A percentile compares a stretch with the other conserved stretches of the same genome.
These are phyloP conservation scores for Nebria ingens DNA, from an alignment of 1,140 invertebrate genomes.

Conservation along the genomic window DNA sequence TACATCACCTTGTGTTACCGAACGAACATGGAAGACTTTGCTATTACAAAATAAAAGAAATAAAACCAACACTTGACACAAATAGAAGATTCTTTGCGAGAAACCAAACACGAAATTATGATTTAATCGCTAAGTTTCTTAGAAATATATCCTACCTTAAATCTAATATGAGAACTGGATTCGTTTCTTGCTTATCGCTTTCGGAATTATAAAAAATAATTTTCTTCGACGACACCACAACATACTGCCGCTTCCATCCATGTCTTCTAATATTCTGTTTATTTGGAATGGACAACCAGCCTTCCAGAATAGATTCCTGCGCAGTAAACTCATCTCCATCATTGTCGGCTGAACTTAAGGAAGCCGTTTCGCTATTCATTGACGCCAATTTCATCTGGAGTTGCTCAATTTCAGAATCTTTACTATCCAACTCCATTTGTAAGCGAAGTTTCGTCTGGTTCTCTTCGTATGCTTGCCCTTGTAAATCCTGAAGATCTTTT, in stretches of 20 bases:
- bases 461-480: constrained; percentile 50
- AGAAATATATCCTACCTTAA: constrained; percentile 57
- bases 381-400: constrained; percentile 70
- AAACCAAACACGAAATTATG: neutral
- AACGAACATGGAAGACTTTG: constrained; percentile 97
- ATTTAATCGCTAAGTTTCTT: neutral
- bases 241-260: constrained; percentile 95
- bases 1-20: constrained; percentile 97
- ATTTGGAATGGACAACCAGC: constrained; percentile 90
- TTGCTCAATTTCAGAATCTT: constrained; percentile 92
- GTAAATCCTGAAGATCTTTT: constrained; percentile 78
- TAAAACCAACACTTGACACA: constrained; percentile 3
- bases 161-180: constrained; percentile 90
- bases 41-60: constrained; percentile 40
- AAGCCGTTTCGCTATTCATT: constrained; percentile 76
- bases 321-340: constrained; percentile 57
- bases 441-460: constrained; percentile 60
- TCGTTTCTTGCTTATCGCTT: constrained; percentile 87
- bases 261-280: constrained; percentile 92
- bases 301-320: constrained; percentile 74
- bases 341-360: constrained; percentile 79
- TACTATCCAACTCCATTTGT: constrained; percentile 93
- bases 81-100: too few species aligned
- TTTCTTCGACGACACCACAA: constrained; percentile 92
- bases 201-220: constrained; percentile 97